Conservation (phyloP, 37 sponge, comb jelly and placozoan genomes). For the Beroe forskalii region DNA sequence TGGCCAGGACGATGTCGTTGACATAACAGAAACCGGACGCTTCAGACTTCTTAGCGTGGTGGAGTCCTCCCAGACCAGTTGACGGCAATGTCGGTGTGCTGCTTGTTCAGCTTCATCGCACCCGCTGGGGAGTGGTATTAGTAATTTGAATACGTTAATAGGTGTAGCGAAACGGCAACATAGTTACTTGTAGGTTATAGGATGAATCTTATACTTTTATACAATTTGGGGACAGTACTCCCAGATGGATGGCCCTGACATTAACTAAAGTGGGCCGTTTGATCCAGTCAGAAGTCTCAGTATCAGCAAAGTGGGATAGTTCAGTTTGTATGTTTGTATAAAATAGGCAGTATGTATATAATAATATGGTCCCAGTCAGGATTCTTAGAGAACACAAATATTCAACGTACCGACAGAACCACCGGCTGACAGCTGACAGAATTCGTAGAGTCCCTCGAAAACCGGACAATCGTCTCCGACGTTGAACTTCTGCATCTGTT, state of each 20-base stretch:
- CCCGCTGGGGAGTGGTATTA: slow-evolving; percentile 84
- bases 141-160: too few species aligned
- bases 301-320: too few species aligned
- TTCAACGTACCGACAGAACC: slow-evolving; percentile 93
- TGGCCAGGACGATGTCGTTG: slow-evolving; percentile 97
- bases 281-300: too few species aligned
- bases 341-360: too few species aligned
- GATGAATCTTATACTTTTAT: too few species aligned
- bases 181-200: too few species aligned
- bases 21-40: slow-evolving; percentile 99
- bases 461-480: slow-evolving; percentile 99
- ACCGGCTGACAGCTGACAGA: slow-evolving; percentile 96
- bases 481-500: slow-evolving; percentile 97
- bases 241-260: neutral
- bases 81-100: slow-evolving; percentile 95
- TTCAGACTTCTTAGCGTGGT: slow-evolving; percentile 99
- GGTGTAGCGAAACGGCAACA: too few species aligned
- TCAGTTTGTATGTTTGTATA: too few species aligned
- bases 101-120: slow-evolving; percentile 97
- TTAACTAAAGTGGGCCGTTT: too few species aligned
- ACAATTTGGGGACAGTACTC: too few species aligned
- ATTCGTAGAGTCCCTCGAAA: slow-evolving; percentile 98
- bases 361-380: too few species aligned
- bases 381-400: too few species aligned
- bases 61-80: slow-evolving; percentile 99